Evolutionary conservation across 2,888 invertebrate genomes (phyloP).

Genomic region (Drosophila nigricruria): DNA sequence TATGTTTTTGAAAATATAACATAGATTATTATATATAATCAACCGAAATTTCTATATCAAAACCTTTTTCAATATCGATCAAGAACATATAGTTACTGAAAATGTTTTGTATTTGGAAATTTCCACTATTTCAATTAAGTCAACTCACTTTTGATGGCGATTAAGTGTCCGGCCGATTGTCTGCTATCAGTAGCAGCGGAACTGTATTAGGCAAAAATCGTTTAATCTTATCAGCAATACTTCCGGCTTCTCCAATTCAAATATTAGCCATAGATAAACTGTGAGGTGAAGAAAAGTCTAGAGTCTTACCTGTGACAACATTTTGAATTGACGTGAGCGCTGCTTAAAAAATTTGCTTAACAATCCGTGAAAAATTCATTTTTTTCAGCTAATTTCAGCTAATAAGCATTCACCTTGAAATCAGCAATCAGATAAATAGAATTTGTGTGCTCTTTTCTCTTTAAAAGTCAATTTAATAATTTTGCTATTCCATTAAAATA

Average conservation of each 20-base stretch:
- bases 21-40: too few species aligned
- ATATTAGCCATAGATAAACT: conserved; percentile 8
- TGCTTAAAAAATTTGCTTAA: background rate
- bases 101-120: background rate
- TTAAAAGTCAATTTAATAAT: background rate
- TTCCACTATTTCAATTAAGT: background rate
- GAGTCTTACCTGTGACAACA: background rate
- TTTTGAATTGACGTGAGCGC: background rate
- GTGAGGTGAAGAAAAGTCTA: background rate
- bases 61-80: too few species aligned
- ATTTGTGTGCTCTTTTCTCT: background rate
- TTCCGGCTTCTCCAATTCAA: conserved; percentile 14
- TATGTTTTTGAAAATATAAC: too few species aligned
- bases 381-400: too few species aligned
- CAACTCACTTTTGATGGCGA: background rate
- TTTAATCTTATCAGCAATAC: conserved; percentile 9
- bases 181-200: conserved; percentile 21
- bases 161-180: background rate
- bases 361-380: background rate
- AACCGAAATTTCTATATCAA: background rate
- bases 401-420: background rate
- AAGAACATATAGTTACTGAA: background rate
- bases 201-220: background rate
- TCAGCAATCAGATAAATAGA: background rate
- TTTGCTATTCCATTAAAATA: conserved; percentile 9